A percentile compares a stretch with the other conserved stretches of the same genome.
phyloP scores from a whole-genome alignment of 2,113 vertebrate genomes.

The Hemicordylus capensis region DNA sequence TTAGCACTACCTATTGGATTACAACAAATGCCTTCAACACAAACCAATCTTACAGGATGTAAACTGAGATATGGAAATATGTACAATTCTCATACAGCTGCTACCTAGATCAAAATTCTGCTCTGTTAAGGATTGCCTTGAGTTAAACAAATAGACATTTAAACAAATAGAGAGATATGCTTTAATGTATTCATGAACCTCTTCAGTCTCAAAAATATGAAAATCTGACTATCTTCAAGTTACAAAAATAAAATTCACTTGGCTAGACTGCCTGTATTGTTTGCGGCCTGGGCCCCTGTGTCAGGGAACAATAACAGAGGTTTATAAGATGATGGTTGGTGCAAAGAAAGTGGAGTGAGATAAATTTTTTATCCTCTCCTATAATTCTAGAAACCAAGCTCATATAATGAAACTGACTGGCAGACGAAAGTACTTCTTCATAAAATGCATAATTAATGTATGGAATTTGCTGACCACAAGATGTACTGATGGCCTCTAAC shows the following conservation, averaged over 20 bases:
- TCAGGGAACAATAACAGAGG: too few species aligned
- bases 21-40: neutral
- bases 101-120: neutral
- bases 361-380: neutral
- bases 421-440: too few species aligned
- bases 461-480: too few species aligned
- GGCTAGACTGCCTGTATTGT: neutral
- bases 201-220: neutral
- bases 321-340: too few species aligned
- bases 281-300: too few species aligned
- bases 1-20: neutral
- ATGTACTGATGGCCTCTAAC: too few species aligned
- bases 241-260: neutral
- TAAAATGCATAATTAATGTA: too few species aligned
- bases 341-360: too few species aligned
- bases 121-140: too few species aligned
- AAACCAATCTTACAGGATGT: neutral
- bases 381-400: too few species aligned
- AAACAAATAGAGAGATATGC: neutral
- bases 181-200: neutral
- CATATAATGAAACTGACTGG: too few species aligned
- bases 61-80: neutral
- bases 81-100: neutral
- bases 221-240: neutral
- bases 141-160: too few species aligned